These are phyloP conservation scores for Drosophila austrosaltans DNA, from an alignment of 2,888 invertebrate species.

Conservation along the genomic window DNA sequence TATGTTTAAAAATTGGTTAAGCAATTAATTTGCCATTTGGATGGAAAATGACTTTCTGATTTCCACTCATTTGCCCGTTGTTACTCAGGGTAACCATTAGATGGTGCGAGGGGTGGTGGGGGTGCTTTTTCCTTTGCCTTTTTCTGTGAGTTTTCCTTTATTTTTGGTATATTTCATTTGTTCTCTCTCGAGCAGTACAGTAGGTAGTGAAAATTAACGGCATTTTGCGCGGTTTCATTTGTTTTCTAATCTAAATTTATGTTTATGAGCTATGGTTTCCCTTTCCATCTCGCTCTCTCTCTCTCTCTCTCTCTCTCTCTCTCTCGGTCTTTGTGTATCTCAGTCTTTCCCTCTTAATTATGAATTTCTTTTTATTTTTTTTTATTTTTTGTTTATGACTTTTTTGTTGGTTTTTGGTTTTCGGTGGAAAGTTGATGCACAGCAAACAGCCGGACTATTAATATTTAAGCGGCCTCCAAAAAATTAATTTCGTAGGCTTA, in stretches of 20 bases:
- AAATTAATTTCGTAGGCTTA: slow-evolving; percentile 63
- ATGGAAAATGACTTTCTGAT: neutral
- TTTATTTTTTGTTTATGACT: slow-evolving; percentile 1
- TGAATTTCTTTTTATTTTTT: neutral
- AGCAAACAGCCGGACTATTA: slow-evolving; percentile 56
- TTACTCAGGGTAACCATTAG: neutral
- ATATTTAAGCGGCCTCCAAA: slow-evolving; percentile 70
- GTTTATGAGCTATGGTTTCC: slow-evolving; percentile 71
- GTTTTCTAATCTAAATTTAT: slow-evolving; percentile 80
- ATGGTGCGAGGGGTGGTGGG: neutral
- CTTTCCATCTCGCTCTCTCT: neutral
- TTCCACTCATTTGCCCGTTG: neutral
- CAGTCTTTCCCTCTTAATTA: slow-evolving; percentile 9
- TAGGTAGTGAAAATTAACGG: slow-evolving; percentile 62
- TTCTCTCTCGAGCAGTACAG: slow-evolving; percentile 8
- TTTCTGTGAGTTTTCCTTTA: neutral
- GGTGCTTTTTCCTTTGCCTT: neutral
- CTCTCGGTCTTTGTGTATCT: neutral
- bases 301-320: neutral
- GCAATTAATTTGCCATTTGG: neutral
- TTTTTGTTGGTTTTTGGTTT: slow-evolving; percentile 8
- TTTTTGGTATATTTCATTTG: slow-evolving; percentile 8
- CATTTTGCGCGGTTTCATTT: slow-evolving; percentile 67
- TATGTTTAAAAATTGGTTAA: neutral
- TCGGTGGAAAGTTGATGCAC: slow-evolving; percentile 1